These are phyloP conservation scores for Takifugu bimaculatus DNA, from an alignment of 2,113 vertebrate genomes.

Conservation along the genomic window DNA sequence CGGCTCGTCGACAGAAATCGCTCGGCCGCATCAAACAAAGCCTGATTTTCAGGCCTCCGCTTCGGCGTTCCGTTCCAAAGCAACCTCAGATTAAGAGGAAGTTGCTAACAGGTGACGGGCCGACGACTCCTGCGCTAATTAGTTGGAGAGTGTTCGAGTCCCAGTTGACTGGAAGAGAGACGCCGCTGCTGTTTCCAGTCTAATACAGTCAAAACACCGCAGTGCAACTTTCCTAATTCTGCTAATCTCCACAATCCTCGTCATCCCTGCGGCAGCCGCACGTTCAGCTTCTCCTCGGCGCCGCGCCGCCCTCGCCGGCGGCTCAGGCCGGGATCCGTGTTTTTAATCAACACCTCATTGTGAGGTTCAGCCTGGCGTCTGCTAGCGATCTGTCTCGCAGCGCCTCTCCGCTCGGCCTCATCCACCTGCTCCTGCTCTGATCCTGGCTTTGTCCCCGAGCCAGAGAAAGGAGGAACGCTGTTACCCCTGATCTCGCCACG, in stretches of 20 bases:
- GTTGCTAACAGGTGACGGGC: too few species aligned
- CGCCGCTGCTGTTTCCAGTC: neutral
- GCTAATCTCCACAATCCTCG: conserved; percentile 16
- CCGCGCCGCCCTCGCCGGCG: conserved; percentile 22
- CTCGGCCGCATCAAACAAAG: neutral
- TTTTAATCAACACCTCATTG: conserved; percentile 51
- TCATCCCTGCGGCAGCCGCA: conserved; percentile 16
- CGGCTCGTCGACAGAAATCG: too few species aligned
- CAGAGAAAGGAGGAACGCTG: conserved; percentile 46
- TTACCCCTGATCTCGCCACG: conserved; percentile 28
- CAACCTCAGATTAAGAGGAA: too few species aligned
- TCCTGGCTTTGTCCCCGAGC: conserved; percentile 29
- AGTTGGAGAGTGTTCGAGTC: too few species aligned
- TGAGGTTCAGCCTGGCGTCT: conserved; percentile 23
- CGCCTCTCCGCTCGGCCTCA: conserved; percentile 14
- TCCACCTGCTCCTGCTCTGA: conserved; percentile 28
- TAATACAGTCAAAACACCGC: too few species aligned
- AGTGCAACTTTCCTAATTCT: too few species aligned
- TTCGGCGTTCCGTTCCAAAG: too few species aligned
- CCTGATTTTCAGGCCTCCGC: too few species aligned
- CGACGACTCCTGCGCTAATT: neutral
- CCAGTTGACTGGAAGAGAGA: too few species aligned
- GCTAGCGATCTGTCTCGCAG: conserved; percentile 33
- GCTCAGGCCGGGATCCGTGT: conserved; percentile 32
- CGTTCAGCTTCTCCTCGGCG: conserved; percentile 23